Evolutionary conservation across 2,888 invertebrate genomes (phyloP), one percentile per base, ranked within the genome.

Genomic region (Napeogenes sylphis): DNA sequence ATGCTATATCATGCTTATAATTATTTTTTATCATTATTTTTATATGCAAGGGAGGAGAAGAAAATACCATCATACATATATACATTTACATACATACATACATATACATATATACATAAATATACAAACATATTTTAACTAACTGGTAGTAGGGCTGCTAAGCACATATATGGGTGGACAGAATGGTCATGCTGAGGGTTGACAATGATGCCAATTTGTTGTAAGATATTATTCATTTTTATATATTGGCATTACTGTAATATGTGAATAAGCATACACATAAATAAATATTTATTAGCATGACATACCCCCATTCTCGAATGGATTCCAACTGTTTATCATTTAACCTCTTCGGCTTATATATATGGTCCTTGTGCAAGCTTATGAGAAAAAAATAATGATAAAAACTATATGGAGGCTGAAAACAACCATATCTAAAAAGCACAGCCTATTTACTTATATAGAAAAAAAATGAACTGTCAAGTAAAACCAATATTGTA

Each of bases 311-410:
- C 87, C 94, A 92, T 85, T 97, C 95, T 80, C 95, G 93, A 73
- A 98, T 94, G 74, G 95, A 94, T 83, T 95, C 95, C 79, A 98
- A 92, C 84, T 98, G 98, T 82, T 96, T 95, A 80, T 94, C 94
- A 74, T 94, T 95, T 73, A 98, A 92, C 78, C 94, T 94, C 80
- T 95, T 93, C 64, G 96, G 95, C 82, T 96, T 83, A 84, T 82
- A 86, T 70, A 80, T 71, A 77, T 71, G 83, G 75, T 87, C 88
- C 88, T 84, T 85, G 82, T 82, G 88, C 76, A 81, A 81, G 87
- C 87, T 87, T 77, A 74, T 75, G 74, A 81, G 78, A 82, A 83
- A 75, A 79, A 75, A 66, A 62, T 62, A 56, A 57, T 62, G 58
- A 60, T 61, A 62, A 66, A 12, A 47, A 58, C 33, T 58, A 45